phyloP scores from a whole-genome alignment of 2,113 vertebrate species.

The Orycteropus afer region DNA sequence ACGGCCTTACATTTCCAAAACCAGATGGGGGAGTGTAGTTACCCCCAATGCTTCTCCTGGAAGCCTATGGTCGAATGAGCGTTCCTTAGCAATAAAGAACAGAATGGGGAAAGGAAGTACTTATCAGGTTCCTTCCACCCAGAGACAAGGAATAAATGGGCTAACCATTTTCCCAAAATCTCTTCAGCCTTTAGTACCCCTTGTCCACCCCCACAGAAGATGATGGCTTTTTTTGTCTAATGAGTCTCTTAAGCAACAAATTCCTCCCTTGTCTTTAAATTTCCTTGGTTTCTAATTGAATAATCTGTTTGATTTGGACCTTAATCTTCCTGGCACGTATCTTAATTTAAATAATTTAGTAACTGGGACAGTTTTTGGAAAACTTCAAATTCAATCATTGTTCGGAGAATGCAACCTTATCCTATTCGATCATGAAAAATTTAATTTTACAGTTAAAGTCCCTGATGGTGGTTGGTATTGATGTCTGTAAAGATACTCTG shows the following conservation, averaged over 20 bases:
- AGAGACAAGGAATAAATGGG: neutral
- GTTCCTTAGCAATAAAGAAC: neutral
- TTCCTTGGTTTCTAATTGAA: slow-evolving; percentile 25
- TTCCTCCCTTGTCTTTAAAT: neutral
- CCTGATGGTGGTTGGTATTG: slow-evolving; percentile 81
- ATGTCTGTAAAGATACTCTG: slow-evolving; percentile 75
- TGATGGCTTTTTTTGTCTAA: neutral
- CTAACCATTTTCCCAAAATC: neutral
- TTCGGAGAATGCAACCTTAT: neutral
- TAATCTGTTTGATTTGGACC: neutral
- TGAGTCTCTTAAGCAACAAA: neutral
- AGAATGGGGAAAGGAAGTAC: neutral
- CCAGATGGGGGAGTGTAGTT: rapidly evolving
- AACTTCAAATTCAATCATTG: neutral
- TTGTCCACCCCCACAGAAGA: neutral
- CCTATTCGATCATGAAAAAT: slow-evolving; percentile 22
- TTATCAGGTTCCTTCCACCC: neutral
- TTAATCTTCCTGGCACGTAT: neutral
- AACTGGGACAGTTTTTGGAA: neutral
- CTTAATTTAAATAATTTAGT: slow-evolving; percentile 1
- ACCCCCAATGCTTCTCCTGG: too few relatives aligned
- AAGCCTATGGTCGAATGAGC: neutral
- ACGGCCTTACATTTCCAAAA: neutral
- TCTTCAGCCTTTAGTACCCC: neutral
- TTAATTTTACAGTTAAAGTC: slow-evolving; percentile 79